Conservation (phyloP, 2,113 vertebrate genomes). For the Sminthopsis crassicaudata region DNA sequence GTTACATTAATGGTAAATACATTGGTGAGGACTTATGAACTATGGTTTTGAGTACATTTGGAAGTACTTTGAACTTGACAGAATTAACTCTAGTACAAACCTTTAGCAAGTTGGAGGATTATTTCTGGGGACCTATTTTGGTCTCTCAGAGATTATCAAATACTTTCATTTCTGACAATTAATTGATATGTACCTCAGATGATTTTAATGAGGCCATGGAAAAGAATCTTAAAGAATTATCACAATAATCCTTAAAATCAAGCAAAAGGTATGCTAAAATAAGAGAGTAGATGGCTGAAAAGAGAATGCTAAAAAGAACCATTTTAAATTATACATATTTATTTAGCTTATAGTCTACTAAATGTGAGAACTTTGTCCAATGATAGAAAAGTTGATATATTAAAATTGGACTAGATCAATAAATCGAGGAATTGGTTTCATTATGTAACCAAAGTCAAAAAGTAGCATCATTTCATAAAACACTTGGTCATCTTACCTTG, state of each 20-base stretch:
- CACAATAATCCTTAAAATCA: not conserved
- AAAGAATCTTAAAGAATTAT: not conserved
- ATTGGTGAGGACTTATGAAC: not conserved
- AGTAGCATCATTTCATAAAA: not conserved
- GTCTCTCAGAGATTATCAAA: not conserved
- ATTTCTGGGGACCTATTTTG: not conserved
- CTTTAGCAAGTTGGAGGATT: not conserved
- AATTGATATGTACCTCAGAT: not conserved
- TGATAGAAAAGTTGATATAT: not conserved
- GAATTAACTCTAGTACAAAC: not conserved
- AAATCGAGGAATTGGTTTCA: not conserved
- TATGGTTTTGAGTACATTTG: not conserved
- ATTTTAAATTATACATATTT: not conserved
- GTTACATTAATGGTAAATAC: not conserved
- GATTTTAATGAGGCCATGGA: not conserved
- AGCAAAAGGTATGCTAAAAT: not conserved
- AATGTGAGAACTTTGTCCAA: not conserved
- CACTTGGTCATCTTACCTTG: not conserved
- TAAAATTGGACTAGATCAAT: not conserved
- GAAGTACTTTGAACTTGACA: not conserved
- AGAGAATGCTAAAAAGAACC: not conserved
- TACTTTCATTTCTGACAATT: not conserved
- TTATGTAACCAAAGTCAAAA: not conserved
- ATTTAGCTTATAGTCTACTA: not conserved
- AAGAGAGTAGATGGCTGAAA: not conserved